A percentile compares a stretch with the other conserved stretches of the same genome.
Evolutionary conservation across 2,888 invertebrate species (phyloP).

Genomic region (Drosophila trichaetosa): DNA sequence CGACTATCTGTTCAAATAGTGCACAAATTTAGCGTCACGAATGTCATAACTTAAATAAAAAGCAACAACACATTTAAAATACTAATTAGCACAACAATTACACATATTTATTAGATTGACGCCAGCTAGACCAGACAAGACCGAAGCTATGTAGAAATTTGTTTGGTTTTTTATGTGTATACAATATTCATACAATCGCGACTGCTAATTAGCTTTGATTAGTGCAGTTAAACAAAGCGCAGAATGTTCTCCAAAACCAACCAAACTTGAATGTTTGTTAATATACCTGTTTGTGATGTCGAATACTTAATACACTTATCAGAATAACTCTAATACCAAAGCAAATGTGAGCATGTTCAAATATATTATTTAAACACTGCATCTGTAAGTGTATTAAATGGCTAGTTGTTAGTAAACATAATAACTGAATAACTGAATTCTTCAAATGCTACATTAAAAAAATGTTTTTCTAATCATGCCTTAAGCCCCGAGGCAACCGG

Average conservation of each 20-base stretch:
- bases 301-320: not conserved
- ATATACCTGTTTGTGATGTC: not conserved
- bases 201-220: slow-evolving; percentile 71
- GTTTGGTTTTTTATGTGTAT: slow-evolving; percentile 29
- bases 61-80: slow-evolving; percentile 46
- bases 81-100: slow-evolving; percentile 75
- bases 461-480: slow-evolving; percentile 34
- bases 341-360: not conserved
- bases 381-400: not conserved
- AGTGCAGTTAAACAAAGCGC: slow-evolving; percentile 40
- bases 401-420: not conserved
- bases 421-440: not conserved
- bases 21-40: slow-evolving; percentile 64
- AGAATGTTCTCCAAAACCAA: slow-evolving; percentile 13
- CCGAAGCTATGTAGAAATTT: slow-evolving; percentile 40
- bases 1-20: slow-evolving; percentile 52
- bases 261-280: slow-evolving; percentile 3
- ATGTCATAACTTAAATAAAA: slow-evolving; percentile 64
- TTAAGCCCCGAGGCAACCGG: slow-evolving; percentile 44
- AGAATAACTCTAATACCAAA: not conserved
- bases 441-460: slow-evolving; percentile 13
- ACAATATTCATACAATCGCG: slow-evolving; percentile 42
- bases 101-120: slow-evolving; percentile 71
- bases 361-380: not conserved
- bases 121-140: slow-evolving; percentile 50